Evolutionary conservation across 2,888 invertebrate species (phyloP).

Genomic region (Muschampia plurimacula): DNA sequence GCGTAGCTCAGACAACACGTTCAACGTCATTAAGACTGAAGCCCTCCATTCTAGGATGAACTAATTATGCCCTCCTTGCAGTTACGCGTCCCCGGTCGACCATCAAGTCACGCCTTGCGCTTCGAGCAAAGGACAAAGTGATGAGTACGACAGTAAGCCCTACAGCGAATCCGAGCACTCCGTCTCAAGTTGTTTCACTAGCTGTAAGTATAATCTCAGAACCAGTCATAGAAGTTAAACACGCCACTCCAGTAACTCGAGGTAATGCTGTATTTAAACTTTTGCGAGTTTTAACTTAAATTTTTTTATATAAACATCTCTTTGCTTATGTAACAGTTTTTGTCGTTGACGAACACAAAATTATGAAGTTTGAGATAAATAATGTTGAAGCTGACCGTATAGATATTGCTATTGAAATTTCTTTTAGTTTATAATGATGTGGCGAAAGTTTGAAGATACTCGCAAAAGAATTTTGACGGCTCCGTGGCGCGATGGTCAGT

Average conservation of each 20-base stretch:
- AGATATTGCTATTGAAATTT: slow-evolving; percentile 2
- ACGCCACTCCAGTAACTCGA: slow-evolving; percentile 22
- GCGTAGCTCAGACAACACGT: slow-evolving; percentile 33
- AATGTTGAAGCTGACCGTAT: slow-evolving; percentile 13
- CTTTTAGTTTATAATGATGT: background rate
- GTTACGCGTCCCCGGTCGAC: slow-evolving; percentile 81
- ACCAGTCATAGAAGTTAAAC: slow-evolving; percentile 36
- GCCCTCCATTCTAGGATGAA: slow-evolving; percentile 28
- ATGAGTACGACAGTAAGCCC: slow-evolving; percentile 81
- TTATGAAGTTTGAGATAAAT: slow-evolving; percentile 1
- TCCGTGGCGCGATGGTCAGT: no score
- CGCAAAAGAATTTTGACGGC: background rate
- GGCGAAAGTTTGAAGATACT: background rate
- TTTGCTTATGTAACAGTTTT: slow-evolving; percentile 15
- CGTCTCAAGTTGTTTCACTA: slow-evolving; percentile 81
- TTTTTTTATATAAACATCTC: slow-evolving; percentile 32
- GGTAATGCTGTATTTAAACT: slow-evolving; percentile 23
- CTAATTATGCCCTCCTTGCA: slow-evolving; percentile 51
- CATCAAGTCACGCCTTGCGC: slow-evolving; percentile 81
- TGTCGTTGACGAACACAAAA: slow-evolving; percentile 30
- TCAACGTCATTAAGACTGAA: slow-evolving; percentile 30
- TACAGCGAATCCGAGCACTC: slow-evolving; percentile 83
- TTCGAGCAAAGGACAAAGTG: slow-evolving; percentile 86
- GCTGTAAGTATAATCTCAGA: slow-evolving; percentile 68
- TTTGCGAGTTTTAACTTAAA: slow-evolving; percentile 24